Conservation (phyloP, 23 tunicate species). For the Clavelina lepadiformis region DNA sequence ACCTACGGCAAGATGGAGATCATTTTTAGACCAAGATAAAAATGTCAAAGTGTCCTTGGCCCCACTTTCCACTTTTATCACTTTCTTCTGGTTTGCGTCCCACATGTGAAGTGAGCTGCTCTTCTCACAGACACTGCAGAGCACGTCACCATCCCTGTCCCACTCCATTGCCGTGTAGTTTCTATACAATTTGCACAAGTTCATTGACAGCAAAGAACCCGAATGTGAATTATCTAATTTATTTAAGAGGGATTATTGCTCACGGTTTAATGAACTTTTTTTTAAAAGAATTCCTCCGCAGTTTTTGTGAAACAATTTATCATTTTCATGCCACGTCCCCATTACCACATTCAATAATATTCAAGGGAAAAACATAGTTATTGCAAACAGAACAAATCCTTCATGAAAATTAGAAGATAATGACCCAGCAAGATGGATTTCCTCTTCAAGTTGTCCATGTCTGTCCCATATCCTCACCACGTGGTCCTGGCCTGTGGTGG, state of each 20-base stretch:
- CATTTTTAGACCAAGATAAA: slow-evolving; percentile 64
- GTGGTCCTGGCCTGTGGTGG: slow-evolving; percentile 78
- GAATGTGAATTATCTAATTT: neutral
- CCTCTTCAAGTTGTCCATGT: slow-evolving; percentile 83
- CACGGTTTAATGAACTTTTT: no score
- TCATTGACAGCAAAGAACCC: neutral
- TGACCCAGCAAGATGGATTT: slow-evolving; percentile 70
- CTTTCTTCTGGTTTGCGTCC: slow-evolving; percentile 83
- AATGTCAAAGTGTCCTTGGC: slow-evolving; percentile 66
- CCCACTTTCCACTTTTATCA: slow-evolving; percentile 76
- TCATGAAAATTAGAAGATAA: no score
- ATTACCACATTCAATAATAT: no score
- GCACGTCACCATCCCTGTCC: slow-evolving; percentile 81
- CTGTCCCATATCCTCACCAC: slow-evolving; percentile 86
- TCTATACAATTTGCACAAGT: slow-evolving; percentile 12
- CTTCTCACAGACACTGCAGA: slow-evolving; percentile 73
- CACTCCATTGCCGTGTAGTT: slow-evolving; percentile 69
- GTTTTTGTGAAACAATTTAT: no score
- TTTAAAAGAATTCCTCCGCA: no score
- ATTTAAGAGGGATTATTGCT: no score
- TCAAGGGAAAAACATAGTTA: no score
- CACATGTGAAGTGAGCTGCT: slow-evolving; percentile 76
- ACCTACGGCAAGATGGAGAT: slow-evolving; percentile 70
- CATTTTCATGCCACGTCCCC: no score
- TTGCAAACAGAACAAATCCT: neutral